phyloP scores from a whole-genome alignment of 1,140 invertebrate species.

The Centruroides sculpturatus region DNA sequence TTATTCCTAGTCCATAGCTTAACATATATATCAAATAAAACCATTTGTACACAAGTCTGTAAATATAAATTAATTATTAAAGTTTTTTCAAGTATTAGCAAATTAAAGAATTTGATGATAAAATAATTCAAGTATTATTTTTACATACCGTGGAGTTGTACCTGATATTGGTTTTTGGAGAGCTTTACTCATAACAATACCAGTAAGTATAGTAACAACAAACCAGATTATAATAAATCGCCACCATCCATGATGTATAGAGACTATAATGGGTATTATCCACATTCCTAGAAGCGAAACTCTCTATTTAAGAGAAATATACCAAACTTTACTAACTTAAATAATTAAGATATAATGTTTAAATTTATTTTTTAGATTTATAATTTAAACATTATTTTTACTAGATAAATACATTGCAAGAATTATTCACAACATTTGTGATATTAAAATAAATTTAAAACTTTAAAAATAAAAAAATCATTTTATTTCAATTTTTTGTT shows the following conservation, averaged over 20 bases:
- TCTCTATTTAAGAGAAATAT: conserved; percentile 25
- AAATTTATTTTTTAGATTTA: too few species aligned
- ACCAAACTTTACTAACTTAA: conserved; percentile 1
- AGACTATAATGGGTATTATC: conserved; percentile 78
- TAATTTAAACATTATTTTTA: too few species aligned
- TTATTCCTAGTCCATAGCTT: conserved; percentile 78
- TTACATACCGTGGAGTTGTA: conserved; percentile 68
- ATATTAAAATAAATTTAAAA: too few species aligned
- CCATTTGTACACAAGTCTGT: conserved; percentile 97
- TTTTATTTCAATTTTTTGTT: too few species aligned
- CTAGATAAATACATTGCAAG: too few species aligned
- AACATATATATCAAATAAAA: conserved; percentile 94
- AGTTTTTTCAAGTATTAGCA: neutral
- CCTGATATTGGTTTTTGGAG: conserved; percentile 70
- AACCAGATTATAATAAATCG: conserved; percentile 87
- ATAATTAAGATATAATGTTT: too few species aligned
- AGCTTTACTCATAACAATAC: conserved; percentile 67
- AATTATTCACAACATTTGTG: too few species aligned
- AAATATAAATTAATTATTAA: conserved; percentile 22
- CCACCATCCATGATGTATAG: conserved; percentile 70
- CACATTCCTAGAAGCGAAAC: conserved; percentile 77
- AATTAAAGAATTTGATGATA: neutral
- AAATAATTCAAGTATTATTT: conserved; percentile 15
- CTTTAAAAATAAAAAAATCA: too few species aligned
- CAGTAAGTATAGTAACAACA: conserved; percentile 73